Conservation (phyloP, 2,797 vertebrate species). For the Sebastes paucispinis region DNA sequence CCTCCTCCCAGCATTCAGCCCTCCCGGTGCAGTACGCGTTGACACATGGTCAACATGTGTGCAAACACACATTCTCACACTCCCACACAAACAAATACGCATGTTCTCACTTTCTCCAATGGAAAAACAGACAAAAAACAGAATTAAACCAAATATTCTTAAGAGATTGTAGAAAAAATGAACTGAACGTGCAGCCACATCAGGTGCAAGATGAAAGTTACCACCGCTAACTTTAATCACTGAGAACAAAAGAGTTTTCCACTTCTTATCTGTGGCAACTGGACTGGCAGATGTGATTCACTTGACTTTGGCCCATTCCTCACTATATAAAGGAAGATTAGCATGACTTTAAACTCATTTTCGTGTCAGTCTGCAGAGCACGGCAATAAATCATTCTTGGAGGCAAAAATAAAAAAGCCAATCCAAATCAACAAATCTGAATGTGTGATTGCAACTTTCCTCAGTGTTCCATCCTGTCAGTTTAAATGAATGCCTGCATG, state of each 20-base stretch:
- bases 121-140: constrained; percentile 19
- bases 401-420: constrained; percentile 27
- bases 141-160: constrained; percentile 6
- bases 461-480: not conserved
- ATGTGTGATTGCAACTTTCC: constrained; percentile 16
- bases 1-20: constrained; percentile 21
- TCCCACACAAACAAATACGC: constrained; percentile 50
- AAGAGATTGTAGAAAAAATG: not conserved
- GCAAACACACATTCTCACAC: constrained; percentile 32
- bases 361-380: constrained; percentile 17
- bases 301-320: constrained; percentile 44
- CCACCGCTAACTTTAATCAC: constrained; percentile 33
- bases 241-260: constrained; percentile 30
- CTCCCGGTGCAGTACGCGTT: constrained; percentile 48
- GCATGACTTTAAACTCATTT: constrained; percentile 23
- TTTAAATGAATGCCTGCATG: not conserved
- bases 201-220: constrained; percentile 55
- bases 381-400: constrained; percentile 36
- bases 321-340: constrained; percentile 37
- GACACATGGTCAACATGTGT: constrained; percentile 71
- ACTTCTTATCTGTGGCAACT: constrained; percentile 36
- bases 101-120: constrained; percentile 34
- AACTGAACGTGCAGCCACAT: constrained; percentile 19
- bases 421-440: constrained; percentile 30
- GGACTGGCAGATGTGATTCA: constrained; percentile 43